phyloP scores from a whole-genome alignment of 2,888 invertebrate genomes.

The Mesorhabditis spiculigera region DNA sequence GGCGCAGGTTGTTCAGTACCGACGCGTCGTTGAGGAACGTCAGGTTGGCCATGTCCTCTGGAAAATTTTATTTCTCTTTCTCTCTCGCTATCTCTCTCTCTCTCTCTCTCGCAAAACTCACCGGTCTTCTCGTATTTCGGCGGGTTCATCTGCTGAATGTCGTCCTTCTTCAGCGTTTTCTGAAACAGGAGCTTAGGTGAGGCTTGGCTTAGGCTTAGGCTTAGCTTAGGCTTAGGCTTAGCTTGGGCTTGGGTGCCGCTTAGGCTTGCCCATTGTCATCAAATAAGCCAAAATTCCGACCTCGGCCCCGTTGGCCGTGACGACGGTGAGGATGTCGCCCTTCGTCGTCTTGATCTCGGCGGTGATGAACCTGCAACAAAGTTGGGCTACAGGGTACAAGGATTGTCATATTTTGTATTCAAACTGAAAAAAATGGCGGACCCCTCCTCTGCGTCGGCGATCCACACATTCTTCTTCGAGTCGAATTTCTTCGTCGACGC shows the following conservation, averaged over 20 bases:
- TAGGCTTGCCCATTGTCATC: slow-evolving; percentile 1
- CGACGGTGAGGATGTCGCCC: slow-evolving; percentile 92
- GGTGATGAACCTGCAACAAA: slow-evolving; percentile 87
- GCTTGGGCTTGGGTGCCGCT: background rate
- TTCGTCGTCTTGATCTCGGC: slow-evolving; percentile 92
- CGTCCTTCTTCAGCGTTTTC: slow-evolving; percentile 57
- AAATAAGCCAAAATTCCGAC: slow-evolving; percentile 75
- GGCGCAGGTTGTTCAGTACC: slow-evolving; percentile 95
- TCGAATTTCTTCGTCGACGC: slow-evolving; percentile 65
- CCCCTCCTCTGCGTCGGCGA: slow-evolving; percentile 91
- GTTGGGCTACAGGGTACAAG: slow-evolving; percentile 59
- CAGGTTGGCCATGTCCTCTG: slow-evolving; percentile 56
- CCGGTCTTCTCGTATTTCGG: slow-evolving; percentile 91
- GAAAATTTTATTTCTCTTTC: slow-evolving; percentile 60
- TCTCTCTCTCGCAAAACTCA: slow-evolving; percentile 62
- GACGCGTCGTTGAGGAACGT: slow-evolving; percentile 87
- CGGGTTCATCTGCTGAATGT: slow-evolving; percentile 82
- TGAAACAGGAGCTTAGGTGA: slow-evolving; percentile 30
- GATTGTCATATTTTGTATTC: background rate
- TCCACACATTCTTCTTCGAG: slow-evolving; percentile 99
- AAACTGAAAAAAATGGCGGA: slow-evolving; percentile 63
- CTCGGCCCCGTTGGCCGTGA: slow-evolving; percentile 80
- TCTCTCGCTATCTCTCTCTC: no score
- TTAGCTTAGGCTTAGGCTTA: slow-evolving; percentile 83
- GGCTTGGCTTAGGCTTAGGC: slow-evolving; percentile 67